Conservation (phyloP, 2,113 vertebrate species). For the Hepsetus odoe region DNA sequence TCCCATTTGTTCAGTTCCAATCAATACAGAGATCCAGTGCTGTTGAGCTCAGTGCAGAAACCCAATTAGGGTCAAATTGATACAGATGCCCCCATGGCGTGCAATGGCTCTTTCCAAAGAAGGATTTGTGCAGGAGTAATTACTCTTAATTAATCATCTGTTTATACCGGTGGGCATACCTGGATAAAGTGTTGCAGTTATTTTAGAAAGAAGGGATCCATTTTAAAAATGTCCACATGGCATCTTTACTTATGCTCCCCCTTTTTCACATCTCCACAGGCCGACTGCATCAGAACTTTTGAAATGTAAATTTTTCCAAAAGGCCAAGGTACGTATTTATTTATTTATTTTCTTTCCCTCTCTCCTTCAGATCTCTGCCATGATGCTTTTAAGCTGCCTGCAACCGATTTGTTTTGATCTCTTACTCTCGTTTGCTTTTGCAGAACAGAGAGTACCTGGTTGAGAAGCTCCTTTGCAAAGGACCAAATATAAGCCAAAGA, state of each 20-base stretch:
- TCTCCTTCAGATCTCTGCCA: constrained; percentile 20
- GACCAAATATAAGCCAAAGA: constrained; percentile 93
- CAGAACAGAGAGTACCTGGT: constrained; percentile 97
- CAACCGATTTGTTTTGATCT: constrained; percentile 48
- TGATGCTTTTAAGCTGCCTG: constrained; percentile 16
- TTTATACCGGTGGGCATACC: background rate
- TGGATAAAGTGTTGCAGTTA: constrained; percentile 12
- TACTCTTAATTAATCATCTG: background rate
- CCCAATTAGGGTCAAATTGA: constrained; percentile 36
- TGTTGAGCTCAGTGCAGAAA: constrained; percentile 16
- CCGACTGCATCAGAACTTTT: constrained; percentile 81
- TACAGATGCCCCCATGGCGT: constrained; percentile 12
- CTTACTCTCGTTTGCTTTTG: constrained; percentile 57
- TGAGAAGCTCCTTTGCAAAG: constrained; percentile 91
- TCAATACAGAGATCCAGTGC: constrained; percentile 24
- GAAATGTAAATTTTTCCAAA: constrained; percentile 84
- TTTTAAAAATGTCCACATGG: constrained; percentile 5
- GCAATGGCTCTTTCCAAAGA: background rate
- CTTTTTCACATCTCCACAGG: constrained; percentile 61
- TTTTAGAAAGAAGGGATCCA: background rate
- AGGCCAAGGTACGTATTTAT: constrained; percentile 76
- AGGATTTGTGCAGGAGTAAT: background rate
- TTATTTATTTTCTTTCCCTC: background rate
- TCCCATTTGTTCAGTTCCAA: constrained; percentile 14
- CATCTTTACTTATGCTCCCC: constrained; percentile 8